A percentile compares a stretch with the other conserved stretches of the same genome.
Evolutionary conservation across 2,888 invertebrate species (phyloP).

Genomic region (Myopa testacea): DNA sequence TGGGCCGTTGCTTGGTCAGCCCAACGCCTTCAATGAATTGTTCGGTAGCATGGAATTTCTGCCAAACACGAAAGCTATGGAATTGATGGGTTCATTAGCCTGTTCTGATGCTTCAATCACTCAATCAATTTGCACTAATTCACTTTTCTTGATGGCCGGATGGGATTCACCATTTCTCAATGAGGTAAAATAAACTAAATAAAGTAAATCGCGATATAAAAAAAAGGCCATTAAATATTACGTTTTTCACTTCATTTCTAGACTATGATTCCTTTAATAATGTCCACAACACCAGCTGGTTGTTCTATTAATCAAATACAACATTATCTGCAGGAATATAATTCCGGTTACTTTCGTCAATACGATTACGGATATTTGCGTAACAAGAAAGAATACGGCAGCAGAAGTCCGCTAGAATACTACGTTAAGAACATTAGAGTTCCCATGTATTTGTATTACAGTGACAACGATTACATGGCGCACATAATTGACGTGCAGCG

Average conservation of each 20-base stretch:
- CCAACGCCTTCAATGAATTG: slow-evolving; percentile 55
- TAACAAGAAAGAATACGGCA: slow-evolving; percentile 51
- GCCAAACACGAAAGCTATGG: slow-evolving; percentile 48
- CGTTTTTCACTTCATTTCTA: slow-evolving; percentile 34
- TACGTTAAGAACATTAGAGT: slow-evolving; percentile 50
- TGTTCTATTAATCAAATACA: slow-evolving; percentile 57
- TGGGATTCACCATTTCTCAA: slow-evolving; percentile 48
- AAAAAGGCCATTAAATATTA: neutral
- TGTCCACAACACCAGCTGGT: slow-evolving; percentile 56
- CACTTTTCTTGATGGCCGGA: slow-evolving; percentile 44
- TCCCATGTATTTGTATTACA: slow-evolving; percentile 53
- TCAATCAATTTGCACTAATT: slow-evolving; percentile 44
- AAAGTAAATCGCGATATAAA: neutral
- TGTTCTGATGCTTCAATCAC: slow-evolving; percentile 61
- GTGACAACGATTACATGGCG: slow-evolving; percentile 54
- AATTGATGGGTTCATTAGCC: slow-evolving; percentile 63
- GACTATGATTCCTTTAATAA: slow-evolving; percentile 49
- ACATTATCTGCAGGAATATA: slow-evolving; percentile 57
- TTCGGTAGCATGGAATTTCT: slow-evolving; percentile 58
- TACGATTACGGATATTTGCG: slow-evolving; percentile 53
- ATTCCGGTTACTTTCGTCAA: slow-evolving; percentile 54
- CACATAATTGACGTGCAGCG: slow-evolving; percentile 53
- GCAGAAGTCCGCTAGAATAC: slow-evolving; percentile 53
- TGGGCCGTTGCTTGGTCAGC: slow-evolving; percentile 69
- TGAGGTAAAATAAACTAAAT: slow-evolving; percentile 44